Percentiles rank a stretch among this genome's conserved stretches.
phyloP scores from a whole-genome alignment of 2,797 vertebrate species.

The Gadopsis marmoratus region DNA sequence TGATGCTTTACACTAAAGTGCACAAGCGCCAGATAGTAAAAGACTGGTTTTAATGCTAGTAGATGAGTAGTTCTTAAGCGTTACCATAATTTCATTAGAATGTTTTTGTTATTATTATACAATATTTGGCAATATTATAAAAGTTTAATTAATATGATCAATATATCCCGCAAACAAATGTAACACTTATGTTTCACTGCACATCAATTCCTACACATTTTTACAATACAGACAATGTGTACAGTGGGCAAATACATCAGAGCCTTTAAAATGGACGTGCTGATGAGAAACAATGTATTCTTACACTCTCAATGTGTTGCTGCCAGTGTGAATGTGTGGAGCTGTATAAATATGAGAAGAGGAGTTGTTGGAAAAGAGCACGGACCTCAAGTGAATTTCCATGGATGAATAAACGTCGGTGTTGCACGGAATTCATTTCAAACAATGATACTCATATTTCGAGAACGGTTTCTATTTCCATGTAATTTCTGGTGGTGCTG shows the following conservation, averaged over 20 bases:
- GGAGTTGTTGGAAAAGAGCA: slow-evolving; percentile 2
- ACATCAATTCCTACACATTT: neutral
- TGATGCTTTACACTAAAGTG: neutral
- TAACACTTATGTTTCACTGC: too few species aligned
- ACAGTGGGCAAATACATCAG: neutral
- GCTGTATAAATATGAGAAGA: slow-evolving; percentile 12
- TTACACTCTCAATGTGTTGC: slow-evolving; percentile 16
- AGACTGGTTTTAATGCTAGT: neutral
- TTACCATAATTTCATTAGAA: neutral
- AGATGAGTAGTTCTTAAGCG: neutral
- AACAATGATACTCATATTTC: neutral
- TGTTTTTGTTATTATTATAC: too few species aligned
- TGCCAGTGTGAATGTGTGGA: slow-evolving; percentile 21
- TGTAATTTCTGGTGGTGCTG: neutral
- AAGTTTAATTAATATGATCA: neutral
- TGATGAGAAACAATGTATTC: slow-evolving; percentile 12
- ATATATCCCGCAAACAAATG: neutral
- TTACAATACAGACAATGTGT: neutral
- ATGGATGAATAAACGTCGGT: slow-evolving; percentile 6
- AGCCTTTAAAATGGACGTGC: neutral
- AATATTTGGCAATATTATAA: neutral
- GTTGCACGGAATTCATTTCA: neutral
- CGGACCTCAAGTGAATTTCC: slow-evolving; percentile 1
- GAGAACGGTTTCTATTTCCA: neutral
- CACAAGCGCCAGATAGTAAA: neutral